Conservation (phyloP, 2,113 vertebrate genomes). For the Nibea coibor region DNA sequence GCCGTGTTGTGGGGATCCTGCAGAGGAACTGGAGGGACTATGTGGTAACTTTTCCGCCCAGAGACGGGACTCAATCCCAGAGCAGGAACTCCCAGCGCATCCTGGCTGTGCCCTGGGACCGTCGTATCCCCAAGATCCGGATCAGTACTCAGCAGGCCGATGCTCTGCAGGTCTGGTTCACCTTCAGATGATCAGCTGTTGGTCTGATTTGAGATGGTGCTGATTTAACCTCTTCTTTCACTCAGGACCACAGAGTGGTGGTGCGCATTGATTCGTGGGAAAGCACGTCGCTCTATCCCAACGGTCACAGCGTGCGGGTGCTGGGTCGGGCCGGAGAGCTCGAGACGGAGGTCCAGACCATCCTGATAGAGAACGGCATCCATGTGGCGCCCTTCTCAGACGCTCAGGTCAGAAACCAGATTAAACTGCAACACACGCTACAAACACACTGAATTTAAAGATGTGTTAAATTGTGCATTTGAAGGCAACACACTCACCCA, state of each 20-base stretch:
- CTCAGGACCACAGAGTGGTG: constrained; percentile 91
- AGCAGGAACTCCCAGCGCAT: constrained; percentile 90
- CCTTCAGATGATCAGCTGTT: too few relatives aligned
- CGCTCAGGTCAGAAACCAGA: constrained; percentile 87
- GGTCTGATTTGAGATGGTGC: too few relatives aligned
- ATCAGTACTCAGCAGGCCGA: constrained; percentile 96
- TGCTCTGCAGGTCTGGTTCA: constrained; percentile 87
- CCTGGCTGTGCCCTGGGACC: constrained; percentile 93
- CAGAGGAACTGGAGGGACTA: constrained; percentile 98
- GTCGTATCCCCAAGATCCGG: constrained; percentile 94
- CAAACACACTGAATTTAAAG: not conserved
- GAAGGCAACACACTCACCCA: not conserved
- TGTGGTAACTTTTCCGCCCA: constrained; percentile 93
- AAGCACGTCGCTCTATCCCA: constrained; percentile 91
- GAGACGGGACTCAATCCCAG: constrained; percentile 89
- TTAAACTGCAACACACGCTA: not conserved
- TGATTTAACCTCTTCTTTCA: not conserved
- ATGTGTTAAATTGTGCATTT: too few relatives aligned
- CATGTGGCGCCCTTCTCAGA: constrained; percentile 92
- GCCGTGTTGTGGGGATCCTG: constrained; percentile 91
- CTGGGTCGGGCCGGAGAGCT: constrained; percentile 92
- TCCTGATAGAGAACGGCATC: constrained; percentile 94
- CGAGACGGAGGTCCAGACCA: constrained; percentile 93
- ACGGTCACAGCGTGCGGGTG: constrained; percentile 93
- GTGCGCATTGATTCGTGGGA: constrained; percentile 97